Base-by-base conservation (phyloP, 2,797 vertebrate species). In the Acanthopagrus latus region DNA sequence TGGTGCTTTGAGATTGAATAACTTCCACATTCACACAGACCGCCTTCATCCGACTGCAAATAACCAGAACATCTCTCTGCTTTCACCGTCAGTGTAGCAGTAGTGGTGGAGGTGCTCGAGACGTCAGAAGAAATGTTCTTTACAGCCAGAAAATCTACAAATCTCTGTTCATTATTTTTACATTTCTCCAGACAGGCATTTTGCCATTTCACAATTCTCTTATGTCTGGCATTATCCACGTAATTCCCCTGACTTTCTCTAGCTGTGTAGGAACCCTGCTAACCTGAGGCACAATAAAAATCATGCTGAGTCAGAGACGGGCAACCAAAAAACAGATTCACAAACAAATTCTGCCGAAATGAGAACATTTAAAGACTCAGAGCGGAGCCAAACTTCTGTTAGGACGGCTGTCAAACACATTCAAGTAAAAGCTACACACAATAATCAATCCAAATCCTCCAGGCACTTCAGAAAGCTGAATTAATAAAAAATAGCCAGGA, bases 401-500 rank as follows among this genome's bases (percentile, higher is more conserved):
- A 59, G 71, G 41, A 20, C 55, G 44, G 13, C 64, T 64, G 71
- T 67, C 70, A 59, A 47, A 55, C 16, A 57, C 69, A 23, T 66
- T 81, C 6, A 47, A 60, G 71, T 64, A n/a, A 74, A 80, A 48
- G 23, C 62, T 51, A 38, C 47, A 70, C 58, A 68, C 27, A 69
- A 74, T 27, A 73, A 87, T 69, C 41, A 72, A 64, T 82, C 66
- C 21, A 76, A 76, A 80, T 80, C 66, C 70, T 76, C 1, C 13
- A 83, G 73, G 76, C 78, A 62, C 67, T 85, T 57, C 76, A 82
- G 54, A 81, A 77, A 75, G 46, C 59, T 74, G 55, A 76, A 74
- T 79, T 86, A 79, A 85, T 80, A 83, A 67, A 67, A 65, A 81
- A 84, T 72, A 80, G 72, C 62, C 71, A 76, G n/a, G 78, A 84